Evolutionary conservation across 2,888 invertebrate genomes (phyloP).

Genomic region (Cosmorhoe ocellata): DNA sequence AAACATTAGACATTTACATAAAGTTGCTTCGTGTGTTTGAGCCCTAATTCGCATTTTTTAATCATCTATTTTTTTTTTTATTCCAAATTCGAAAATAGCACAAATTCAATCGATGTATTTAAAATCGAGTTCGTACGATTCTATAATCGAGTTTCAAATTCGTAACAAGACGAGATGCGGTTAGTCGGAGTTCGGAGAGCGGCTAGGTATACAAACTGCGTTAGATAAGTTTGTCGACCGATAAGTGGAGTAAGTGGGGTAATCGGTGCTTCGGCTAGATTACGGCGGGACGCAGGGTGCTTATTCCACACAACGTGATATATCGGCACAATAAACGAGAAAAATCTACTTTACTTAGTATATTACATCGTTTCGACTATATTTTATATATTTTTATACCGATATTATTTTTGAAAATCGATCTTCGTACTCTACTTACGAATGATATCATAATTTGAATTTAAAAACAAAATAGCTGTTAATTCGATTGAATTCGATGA

Average conservation of each 20-base stretch:
- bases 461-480: no score
- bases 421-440: no score
- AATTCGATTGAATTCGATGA: no score
- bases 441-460: no score
- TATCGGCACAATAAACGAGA: no score
- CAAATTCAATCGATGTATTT: background rate
- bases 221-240: conserved; percentile 67
- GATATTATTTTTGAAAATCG: no score
- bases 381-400: no score
- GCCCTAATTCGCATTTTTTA: background rate
- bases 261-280: conserved; percentile 52
- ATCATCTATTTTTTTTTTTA: background rate
- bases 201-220: conserved; percentile 51
- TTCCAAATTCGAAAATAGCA: no score
- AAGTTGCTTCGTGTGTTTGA: background rate
- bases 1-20: no score
- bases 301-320: no score
- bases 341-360: no score
- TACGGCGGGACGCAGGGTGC: conserved; percentile 27
- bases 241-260: conserved; percentile 59
- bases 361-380: no score
- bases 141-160: conserved; percentile 40
- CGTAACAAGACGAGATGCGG: conserved; percentile 48
- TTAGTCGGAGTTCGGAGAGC: conserved; percentile 52
- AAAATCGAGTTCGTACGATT: background rate